Evolutionary conservation across 2,113 vertebrate species (phyloP), one percentile per base, ranked within the genome.

Genomic region (Amazona vittata): DNA sequence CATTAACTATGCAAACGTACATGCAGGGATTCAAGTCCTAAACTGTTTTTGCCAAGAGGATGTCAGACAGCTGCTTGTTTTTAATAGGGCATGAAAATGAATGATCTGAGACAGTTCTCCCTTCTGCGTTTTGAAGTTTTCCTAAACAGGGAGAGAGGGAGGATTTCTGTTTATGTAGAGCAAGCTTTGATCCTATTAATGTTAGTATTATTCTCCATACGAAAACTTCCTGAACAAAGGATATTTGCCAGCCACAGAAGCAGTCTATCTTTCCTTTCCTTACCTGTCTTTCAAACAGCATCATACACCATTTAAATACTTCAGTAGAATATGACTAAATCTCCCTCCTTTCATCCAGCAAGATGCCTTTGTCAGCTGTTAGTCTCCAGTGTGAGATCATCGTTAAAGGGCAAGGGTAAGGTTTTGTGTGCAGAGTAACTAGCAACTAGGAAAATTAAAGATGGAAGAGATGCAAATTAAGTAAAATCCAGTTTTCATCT

Each of bases 161-260:
- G 73, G 68, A 77, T 70, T 93, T 84, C 73, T 93, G 76, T 84
- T 95, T 95, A 86, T 79, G 12, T n/a, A 86, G 47, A 65, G 29
- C 76, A 46, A 49, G 28, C 65, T 69, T 78, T 39, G 2, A 84
- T 96, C 79, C 83, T 82, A 31, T 68, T 90, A 67, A 49, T 68
- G 47, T 90, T 82, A 33, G 37, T 81, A 62, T 86, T 90, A 47
- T 93, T 92, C 52, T 84, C 65, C 28, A 15, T 64, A 28, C 33
- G 69, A 69, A 84, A 92, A n/a, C 73, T 69, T 91, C 80, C 89
- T 43, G 17, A 64, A 33, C 47, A 79, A 78, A 95, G 92, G 90
- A 96, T 92, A 93, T 96, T 89, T 96, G 83, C 77, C 83, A 81
- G 76, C 39, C 93, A 93, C 80, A 82, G 84, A 83, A 86, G 24